These are phyloP conservation scores for Drosophila yooni DNA, from an alignment of 2,888 invertebrate genomes.

Conservation along the genomic window DNA sequence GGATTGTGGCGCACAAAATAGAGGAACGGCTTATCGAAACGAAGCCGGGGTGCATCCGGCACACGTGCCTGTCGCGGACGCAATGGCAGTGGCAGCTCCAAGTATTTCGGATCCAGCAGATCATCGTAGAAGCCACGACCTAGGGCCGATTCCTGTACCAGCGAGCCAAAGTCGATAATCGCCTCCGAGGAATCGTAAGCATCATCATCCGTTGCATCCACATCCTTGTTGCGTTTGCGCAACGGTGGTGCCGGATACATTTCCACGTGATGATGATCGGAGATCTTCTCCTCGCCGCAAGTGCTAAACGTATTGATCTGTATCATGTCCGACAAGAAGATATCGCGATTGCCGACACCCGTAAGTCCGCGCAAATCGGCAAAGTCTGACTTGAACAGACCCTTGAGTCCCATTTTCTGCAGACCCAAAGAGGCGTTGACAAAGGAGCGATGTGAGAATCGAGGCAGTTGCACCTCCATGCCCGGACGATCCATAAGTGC, in stretches of 20 bases:
- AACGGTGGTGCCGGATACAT: constrained; percentile 91
- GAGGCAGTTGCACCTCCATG: constrained; percentile 92
- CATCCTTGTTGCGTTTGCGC: constrained; percentile 86
- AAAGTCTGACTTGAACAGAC: constrained; percentile 90
- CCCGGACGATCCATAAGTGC: constrained; percentile 91
- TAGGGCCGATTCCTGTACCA: constrained; percentile 86
- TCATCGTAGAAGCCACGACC: constrained; percentile 90
- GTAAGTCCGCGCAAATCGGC: constrained; percentile 94
- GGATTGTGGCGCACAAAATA: constrained; percentile 96
- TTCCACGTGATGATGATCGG: constrained; percentile 92
- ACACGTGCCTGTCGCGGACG: constrained; percentile 90
- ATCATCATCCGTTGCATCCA: constrained; percentile 76
- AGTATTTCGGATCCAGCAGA: constrained; percentile 86
- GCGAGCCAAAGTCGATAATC: constrained; percentile 81
- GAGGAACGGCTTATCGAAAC: constrained; percentile 94
- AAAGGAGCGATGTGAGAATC: constrained; percentile 93
- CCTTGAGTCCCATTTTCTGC: constrained; percentile 92
- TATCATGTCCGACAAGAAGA: constrained; percentile 93
- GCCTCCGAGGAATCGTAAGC: constrained; percentile 80
- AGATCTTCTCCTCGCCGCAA: constrained; percentile 90
- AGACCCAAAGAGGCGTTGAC: constrained; percentile 92
- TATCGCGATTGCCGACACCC: constrained; percentile 90
- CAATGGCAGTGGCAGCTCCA: constrained; percentile 88
- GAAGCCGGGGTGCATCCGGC: constrained; percentile 90
- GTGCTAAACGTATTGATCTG: constrained; percentile 94